Evolutionary conservation across 2,888 invertebrate genomes (phyloP), one percentile per base, ranked within the genome.

Genomic region (Augiades crinisus): DNA sequence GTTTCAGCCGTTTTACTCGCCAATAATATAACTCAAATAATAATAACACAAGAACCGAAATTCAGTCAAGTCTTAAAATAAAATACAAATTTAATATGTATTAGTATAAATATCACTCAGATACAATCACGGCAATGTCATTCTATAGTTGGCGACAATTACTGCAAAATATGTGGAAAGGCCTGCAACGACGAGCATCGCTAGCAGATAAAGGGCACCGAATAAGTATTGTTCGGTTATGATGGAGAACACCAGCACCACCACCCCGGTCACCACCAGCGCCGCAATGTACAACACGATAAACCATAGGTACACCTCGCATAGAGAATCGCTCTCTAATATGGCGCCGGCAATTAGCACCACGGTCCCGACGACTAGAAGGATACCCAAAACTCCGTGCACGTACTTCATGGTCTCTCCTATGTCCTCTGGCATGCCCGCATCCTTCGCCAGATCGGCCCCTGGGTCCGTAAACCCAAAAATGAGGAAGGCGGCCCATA

Each of bases 241-340:
- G 22, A 47, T 12, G 12, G 22, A 27, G 8, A 54, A 37, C 41
- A 47, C 53, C 5, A 60, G 59, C 17, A 45, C 46, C 2, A 19
- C 46, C 8, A 43, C 10, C 56, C 63, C 59, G 53, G 61, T 59
- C 34, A 49, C 34, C 27, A 61, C 43, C 64, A n/a, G n/a, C n/a
- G n/a, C n/a, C n/a, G n/a, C n/a, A n/a, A n/a, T n/a, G n/a, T n/a
- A n/a, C n/a, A n/a, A n/a, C n/a, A n/a, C n/a, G n/a, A 63, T 57
- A 33, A 61, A 59, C 74, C 75, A 76, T 44, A 70, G 62, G 63
- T 72, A 73, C 47, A 74, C 56, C 58, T 72, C 75, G 61, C 70
- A 69, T 40, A 74, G 63, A 12, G 64, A 54, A 53, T 65, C 67
- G 57, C 65, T 70, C 40, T 61, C 57, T 34, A 45, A 40, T 4